Base-by-base conservation (phyloP, 2,888 invertebrate genomes). In the Agapetus fuscipes region DNA sequence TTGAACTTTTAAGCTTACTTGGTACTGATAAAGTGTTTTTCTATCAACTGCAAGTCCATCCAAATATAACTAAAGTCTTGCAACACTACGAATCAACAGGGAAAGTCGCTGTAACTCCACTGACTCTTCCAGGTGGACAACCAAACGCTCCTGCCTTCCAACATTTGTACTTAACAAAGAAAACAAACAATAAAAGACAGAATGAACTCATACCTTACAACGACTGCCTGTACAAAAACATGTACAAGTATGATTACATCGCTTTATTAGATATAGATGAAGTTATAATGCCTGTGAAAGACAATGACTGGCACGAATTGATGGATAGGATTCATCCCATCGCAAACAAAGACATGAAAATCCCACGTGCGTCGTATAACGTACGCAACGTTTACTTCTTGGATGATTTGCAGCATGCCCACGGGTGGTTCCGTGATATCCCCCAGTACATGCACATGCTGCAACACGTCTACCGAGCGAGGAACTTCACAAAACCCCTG, bases 181-280 rank as follows among this genome's bases (percentile, higher is more conserved):
- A 91, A 62, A 82, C 88, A 17, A 91, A 89, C 54, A 87, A 93
- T 64, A 95, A 95, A 63, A 73, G 94, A 10, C 88, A 93, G 60
- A 91, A 93, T 66, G 95, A 95, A 64, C 73, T 95, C 43, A 88
- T 95, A 52, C 93, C 94, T 9, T 95, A 95, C 71, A 95, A 95
- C 62, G 95, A 95, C 62, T 95, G 95, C 56, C 73, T 95, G 37
- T 94, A 94, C 66, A 83, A 88, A 58, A 86, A 94, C 58, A 78
- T 94, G 69, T 87, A 91, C 60, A 74, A 82, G 49, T 94, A 93
- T 62, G 79, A 86, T 48, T 90, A 87, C 64, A 81, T 93, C 37
- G 88, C 87, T n/a, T 68, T 95, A 42, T 70, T 94, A 36, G 95
- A 95, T 60, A 85, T 90, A 49, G 95, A 95, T 64, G 95, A 95